phyloP scores from a whole-genome alignment of 2,888 invertebrate genomes.

The Priapulus caudatus region DNA sequence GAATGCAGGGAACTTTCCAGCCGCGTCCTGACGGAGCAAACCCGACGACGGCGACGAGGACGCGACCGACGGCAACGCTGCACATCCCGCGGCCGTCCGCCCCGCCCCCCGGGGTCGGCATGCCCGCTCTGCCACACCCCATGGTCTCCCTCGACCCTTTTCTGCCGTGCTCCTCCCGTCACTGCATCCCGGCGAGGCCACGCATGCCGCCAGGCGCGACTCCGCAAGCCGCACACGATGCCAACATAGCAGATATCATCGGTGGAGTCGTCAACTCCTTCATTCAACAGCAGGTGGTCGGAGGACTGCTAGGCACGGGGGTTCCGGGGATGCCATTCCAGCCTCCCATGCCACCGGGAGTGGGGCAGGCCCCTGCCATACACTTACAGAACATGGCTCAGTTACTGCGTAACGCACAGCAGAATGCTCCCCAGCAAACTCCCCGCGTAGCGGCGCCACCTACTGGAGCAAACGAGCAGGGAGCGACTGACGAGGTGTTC shows the following conservation, averaged over 20 bases:
- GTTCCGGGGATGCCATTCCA: no score
- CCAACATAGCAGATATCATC: constrained; percentile 19
- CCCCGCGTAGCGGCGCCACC: no score
- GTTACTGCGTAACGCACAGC: no score
- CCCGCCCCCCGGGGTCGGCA: constrained; percentile 49
- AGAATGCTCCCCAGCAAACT: no score
- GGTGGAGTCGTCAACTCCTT: constrained; percentile 28
- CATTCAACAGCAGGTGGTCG: constrained; percentile 18
- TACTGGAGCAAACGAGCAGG: no score
- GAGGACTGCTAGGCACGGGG: not conserved
- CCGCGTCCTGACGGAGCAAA: no score
- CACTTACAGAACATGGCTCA: constrained; percentile 24
- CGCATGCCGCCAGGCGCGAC: not conserved
- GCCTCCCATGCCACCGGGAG: no score
- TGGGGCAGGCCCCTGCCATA: constrained; percentile 28
- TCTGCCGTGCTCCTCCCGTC: constrained; percentile 45
- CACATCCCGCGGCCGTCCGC: constrained; percentile 54
- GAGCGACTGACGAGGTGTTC: no score
- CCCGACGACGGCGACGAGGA: no score
- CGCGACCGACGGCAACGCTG: constrained; percentile 57
- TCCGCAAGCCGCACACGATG: not conserved
- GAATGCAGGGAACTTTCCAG: no score
- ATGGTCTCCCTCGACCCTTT: constrained; percentile 49
- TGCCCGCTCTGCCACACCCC: constrained; percentile 17
- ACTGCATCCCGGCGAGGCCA: constrained; percentile 6